phyloP scores from a whole-genome alignment of 2,888 invertebrate species.

The Ormyrus thymus region DNA sequence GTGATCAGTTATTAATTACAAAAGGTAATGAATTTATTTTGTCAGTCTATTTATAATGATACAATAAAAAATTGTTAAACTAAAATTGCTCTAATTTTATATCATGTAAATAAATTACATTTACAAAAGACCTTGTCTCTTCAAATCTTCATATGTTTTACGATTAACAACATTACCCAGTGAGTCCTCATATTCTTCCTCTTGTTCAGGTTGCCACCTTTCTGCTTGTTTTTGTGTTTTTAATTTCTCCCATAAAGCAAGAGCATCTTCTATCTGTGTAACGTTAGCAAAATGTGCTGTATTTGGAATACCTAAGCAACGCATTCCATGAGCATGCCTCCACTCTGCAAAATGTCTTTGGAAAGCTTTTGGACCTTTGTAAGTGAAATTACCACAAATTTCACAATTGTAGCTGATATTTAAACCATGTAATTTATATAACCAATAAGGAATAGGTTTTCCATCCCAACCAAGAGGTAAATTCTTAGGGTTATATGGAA shows the following conservation, averaged over 20 bases:
- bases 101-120: neutral
- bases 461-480: conserved; percentile 99
- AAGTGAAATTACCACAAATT: conserved; percentile 99
- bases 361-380: conserved; percentile 99
- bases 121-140: conserved; percentile 96
- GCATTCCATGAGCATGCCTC: conserved; percentile 95
- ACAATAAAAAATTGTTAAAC: neutral
- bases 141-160: conserved; percentile 98
- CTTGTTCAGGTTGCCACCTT: conserved; percentile 96
- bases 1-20: conserved; percentile 1
- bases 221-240: conserved; percentile 96
- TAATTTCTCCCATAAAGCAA: conserved; percentile 98
- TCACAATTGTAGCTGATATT: conserved; percentile 99
- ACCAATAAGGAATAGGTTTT: conserved; percentile 96
- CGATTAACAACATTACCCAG: conserved; percentile 98
- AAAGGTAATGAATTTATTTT: neutral
- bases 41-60: neutral
- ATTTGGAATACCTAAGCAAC: conserved; percentile 98
- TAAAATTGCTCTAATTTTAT: neutral
- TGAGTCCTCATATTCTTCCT: conserved; percentile 99
- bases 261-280: conserved; percentile 98
- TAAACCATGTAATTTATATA: conserved; percentile 98
- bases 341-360: conserved; percentile 98
- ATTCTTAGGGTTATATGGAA: conserved; percentile 99
- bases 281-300: conserved; percentile 99